phyloP scores from a whole-genome alignment of 2,888 invertebrate species.

The Homarus gammarus region DNA sequence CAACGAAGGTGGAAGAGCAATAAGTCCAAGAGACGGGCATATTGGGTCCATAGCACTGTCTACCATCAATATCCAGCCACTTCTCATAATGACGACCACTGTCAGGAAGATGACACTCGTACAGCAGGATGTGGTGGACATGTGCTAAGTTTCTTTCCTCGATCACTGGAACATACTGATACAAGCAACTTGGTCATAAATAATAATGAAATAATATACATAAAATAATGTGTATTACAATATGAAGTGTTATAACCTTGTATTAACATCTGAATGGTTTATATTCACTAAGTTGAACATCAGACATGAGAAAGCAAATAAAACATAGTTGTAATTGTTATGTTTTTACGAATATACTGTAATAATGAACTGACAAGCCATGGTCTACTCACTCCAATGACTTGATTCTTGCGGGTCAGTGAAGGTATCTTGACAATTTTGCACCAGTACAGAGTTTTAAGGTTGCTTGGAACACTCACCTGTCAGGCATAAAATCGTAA shows the following conservation, averaged over 20 bases:
- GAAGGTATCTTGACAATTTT: constrained; percentile 89
- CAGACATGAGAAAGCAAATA: no score
- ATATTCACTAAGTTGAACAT: no score
- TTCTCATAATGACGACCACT: constrained; percentile 76
- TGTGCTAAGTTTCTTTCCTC: constrained; percentile 82
- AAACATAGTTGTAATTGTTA: no score
- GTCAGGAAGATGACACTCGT: constrained; percentile 84
- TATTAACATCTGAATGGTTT: no score
- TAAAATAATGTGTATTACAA: no score
- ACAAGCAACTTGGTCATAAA: not conserved
- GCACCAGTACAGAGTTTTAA: constrained; percentile 89
- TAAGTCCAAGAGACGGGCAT: constrained; percentile 89
- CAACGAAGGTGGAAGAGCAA: constrained; percentile 86
- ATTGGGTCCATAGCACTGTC: constrained; percentile 85
- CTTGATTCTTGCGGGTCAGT: constrained; percentile 87
- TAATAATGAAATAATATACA: no score
- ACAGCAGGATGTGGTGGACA: constrained; percentile 92
- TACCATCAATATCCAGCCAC: constrained; percentile 80
- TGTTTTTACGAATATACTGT: no score
- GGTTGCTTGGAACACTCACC: constrained; percentile 79
- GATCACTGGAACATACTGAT: constrained; percentile 78
- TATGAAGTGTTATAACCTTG: no score
- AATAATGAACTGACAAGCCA: not conserved
- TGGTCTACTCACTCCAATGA: constrained; percentile 84
- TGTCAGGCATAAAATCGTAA: not conserved